phyloP scores from a whole-genome alignment of 1,140 invertebrate genomes.

The Hylaeus volcanicus region DNA sequence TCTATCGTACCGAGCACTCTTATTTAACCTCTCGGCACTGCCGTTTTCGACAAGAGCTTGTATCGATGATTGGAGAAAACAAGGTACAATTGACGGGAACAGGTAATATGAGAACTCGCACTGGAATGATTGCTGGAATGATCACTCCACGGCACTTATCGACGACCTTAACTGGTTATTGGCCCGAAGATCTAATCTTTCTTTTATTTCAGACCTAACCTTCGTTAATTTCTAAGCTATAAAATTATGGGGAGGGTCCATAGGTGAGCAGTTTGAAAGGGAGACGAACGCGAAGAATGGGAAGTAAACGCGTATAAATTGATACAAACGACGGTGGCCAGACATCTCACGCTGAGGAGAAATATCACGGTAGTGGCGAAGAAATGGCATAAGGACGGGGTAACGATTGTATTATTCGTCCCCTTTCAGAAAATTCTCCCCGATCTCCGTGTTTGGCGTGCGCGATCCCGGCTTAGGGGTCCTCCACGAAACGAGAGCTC shows the following conservation, averaged over 20 bases:
- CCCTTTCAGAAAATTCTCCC: conserved; percentile 54
- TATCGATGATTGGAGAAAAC: not conserved
- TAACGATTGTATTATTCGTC: conserved; percentile 64
- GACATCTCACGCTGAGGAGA: not conserved
- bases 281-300: too few relatives aligned
- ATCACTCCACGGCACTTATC: too few relatives aligned
- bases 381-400: conserved; percentile 43
- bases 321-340: conserved; percentile 31
- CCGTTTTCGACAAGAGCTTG: not conserved
- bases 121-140: too few relatives aligned
- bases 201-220: too few relatives aligned
- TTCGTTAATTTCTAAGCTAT: too few relatives aligned
- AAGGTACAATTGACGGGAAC: not conserved
- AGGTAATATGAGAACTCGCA: too few relatives aligned
- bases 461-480: conserved; percentile 56
- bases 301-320: conserved; percentile 13
- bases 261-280: not conserved
- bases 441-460: conserved; percentile 54
- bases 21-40: not conserved
- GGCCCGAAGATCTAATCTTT: too few relatives aligned
- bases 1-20: not conserved
- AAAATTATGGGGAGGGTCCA: too few relatives aligned
- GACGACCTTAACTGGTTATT: too few relatives aligned
- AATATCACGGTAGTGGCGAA: conserved; percentile 19
- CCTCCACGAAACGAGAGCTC: conserved; percentile 61